Evolutionary conservation across 2,888 invertebrate genomes (phyloP).

Genomic region (Neoascia interrupta): DNA sequence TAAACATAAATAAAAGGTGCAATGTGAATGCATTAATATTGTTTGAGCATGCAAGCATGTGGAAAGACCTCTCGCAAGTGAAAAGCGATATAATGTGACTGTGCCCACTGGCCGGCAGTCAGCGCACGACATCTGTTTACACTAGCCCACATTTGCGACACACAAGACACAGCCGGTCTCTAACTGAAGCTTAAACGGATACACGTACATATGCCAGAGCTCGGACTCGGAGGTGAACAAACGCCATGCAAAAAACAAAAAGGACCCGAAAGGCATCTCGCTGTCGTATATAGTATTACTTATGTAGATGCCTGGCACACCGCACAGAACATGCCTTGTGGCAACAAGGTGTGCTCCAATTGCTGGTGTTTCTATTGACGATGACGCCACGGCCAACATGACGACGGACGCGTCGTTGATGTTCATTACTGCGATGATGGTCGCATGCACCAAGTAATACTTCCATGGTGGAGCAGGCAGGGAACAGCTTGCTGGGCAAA

Average conservation of each 20-base stretch:
- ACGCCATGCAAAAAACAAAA: conserved; percentile 18
- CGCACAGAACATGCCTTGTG: background rate
- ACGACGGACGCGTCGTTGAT: conserved; percentile 30
- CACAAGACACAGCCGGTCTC: conserved; percentile 6
- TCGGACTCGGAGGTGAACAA: conserved; percentile 13
- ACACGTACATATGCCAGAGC: background rate
- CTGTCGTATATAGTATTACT: no score
- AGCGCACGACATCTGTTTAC: conserved; percentile 23
- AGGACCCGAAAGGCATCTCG: conserved; percentile 7
- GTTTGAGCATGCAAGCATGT: conserved; percentile 47
- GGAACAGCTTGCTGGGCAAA: conserved; percentile 51
- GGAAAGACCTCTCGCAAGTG: conserved; percentile 12
- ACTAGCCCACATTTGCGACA: conserved; percentile 30
- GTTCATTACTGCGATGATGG: conserved; percentile 40
- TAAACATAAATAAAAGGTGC: conserved; percentile 65
- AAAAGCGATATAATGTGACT: conserved; percentile 31
- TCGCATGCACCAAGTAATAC: conserved; percentile 29
- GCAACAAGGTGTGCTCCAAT: background rate
- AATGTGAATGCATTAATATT: conserved; percentile 57
- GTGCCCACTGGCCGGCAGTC: background rate
- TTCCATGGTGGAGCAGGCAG: conserved; percentile 20
- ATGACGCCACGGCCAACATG: conserved; percentile 61
- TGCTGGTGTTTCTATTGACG: conserved; percentile 6
- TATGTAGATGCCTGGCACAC: no score
- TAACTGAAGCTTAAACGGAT: conserved; percentile 6